Percentiles rank a stretch among this genome's conserved stretches.
Evolutionary conservation across 2,888 invertebrate genomes (phyloP).

Genomic region (Lasioglossum villosulum): DNA sequence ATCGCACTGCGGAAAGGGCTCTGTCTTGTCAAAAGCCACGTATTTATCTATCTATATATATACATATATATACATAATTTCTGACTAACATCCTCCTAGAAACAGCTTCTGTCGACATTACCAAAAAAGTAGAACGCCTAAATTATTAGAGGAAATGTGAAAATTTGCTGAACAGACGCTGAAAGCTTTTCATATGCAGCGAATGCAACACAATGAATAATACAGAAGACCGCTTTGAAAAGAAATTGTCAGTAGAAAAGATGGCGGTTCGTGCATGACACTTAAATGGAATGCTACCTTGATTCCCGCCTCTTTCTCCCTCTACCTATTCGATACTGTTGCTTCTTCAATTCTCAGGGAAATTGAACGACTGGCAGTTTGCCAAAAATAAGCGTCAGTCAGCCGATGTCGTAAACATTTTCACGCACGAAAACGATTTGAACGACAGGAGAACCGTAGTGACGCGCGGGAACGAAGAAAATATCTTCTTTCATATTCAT

Average conservation of each 20-base stretch:
- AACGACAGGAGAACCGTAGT: slow-evolving; percentile 7
- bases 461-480: slow-evolving; percentile 45
- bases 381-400: slow-evolving; percentile 25
- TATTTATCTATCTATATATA: slow-evolving; percentile 8
- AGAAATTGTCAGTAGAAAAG: slow-evolving; percentile 56
- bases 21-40: slow-evolving; percentile 42
- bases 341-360: slow-evolving; percentile 18
- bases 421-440: not conserved
- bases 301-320: slow-evolving; percentile 58
- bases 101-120: not conserved
- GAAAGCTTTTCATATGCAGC: not conserved
- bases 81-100: not conserved
- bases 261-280: slow-evolving; percentile 66
- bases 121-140: not conserved
- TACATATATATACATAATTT: slow-evolving; percentile 14
- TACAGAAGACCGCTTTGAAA: slow-evolving; percentile 17
- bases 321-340: slow-evolving; percentile 31
- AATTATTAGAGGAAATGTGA: not conserved
- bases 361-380: slow-evolving; percentile 22
- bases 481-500: slow-evolving; percentile 16
- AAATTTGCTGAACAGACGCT: not conserved
- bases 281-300: slow-evolving; percentile 42
- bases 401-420: not conserved
- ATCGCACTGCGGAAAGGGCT: slow-evolving; percentile 3
- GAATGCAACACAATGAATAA: slow-evolving; percentile 17